Base-by-base conservation (phyloP, 2,888 invertebrate genomes). In the Apodemia duryi region DNA sequence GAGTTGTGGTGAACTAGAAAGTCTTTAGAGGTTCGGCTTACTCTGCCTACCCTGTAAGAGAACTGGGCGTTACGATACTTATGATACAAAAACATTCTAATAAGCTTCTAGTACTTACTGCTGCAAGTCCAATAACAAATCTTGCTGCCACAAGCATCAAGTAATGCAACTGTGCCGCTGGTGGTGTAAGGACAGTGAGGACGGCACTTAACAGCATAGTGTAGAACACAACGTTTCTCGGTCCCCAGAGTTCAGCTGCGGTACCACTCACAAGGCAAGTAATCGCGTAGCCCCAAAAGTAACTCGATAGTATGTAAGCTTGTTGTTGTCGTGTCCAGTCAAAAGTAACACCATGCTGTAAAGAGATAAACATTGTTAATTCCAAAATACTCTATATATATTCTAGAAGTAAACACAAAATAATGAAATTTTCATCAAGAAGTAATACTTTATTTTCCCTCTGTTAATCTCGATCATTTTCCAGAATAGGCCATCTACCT, bases 211-310 rank as follows among this genome's bases (percentile, higher is more conserved):
- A 74, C 11, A 93, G 70, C 82, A 93, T 92, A 1, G 93, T 92
- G 64, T 93, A 84, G 49, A 94, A 94, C 2, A 95, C 93, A 61
- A 94, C 91, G 69, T 88, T 88, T 41, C 93, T 85, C 0, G 94
- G 92, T 0, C 95, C 95, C 79, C 95, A 93, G 75, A 92, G 84
- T 83, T 95, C 95, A 0, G 95, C 95, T 9, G 95, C 79, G 1
- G 94, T 92, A 1, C 95, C 95, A 0, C 93, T 89, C 0, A 94
- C 92, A 65, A 95, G 81, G 46, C 94, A 94, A 1, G 95, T 94
- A 62, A 94, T 80, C 65, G 94, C 92, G 75, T 95, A 95, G 3
- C 91, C 91, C 91, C 91, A 91, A 77, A 91, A 91, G 71, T 91
- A 91, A 0, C 89, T 87, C 0, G 95, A 94, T 49, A 95, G 75